phyloP scores from a whole-genome alignment of 2,888 invertebrate species.

The Lasioglossum oenotherae region DNA sequence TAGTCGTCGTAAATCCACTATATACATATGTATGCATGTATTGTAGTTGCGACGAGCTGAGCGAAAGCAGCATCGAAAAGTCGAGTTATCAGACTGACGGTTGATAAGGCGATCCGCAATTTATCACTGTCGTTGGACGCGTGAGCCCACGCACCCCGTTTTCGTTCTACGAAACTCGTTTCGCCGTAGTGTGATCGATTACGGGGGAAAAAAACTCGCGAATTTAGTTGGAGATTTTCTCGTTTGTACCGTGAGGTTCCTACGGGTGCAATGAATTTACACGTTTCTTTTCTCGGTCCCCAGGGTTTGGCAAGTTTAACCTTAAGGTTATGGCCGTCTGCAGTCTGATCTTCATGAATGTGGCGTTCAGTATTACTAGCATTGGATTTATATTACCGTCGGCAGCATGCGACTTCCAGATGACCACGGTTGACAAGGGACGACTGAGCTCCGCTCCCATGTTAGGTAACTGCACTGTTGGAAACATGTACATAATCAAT shows the following conservation, averaged over 20 bases:
- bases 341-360: constrained; percentile 93
- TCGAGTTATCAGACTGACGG: constrained; percentile 4
- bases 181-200: neutral
- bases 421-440: constrained; percentile 92
- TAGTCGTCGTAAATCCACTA: neutral
- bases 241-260: neutral
- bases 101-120: constrained; percentile 10
- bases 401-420: constrained; percentile 92
- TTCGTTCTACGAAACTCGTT: neutral
- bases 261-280: neutral
- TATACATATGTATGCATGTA: neutral
- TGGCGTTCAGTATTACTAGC: constrained; percentile 92
- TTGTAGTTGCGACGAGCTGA: neutral
- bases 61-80: neutral
- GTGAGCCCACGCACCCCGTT: neutral
- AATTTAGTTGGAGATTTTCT: too few species aligned
- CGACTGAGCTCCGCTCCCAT: constrained; percentile 92
- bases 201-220: neutral
- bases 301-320: constrained; percentile 94
- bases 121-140: constrained; percentile 12
- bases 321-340: constrained; percentile 90
- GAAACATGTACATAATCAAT: neutral
- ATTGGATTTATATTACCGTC: constrained; percentile 93
- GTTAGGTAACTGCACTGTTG: constrained; percentile 86
- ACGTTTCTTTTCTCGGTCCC: neutral